Evolutionary conservation across 1,140 invertebrate species (phyloP).

Genomic region (Wiebesia pumilae): DNA sequence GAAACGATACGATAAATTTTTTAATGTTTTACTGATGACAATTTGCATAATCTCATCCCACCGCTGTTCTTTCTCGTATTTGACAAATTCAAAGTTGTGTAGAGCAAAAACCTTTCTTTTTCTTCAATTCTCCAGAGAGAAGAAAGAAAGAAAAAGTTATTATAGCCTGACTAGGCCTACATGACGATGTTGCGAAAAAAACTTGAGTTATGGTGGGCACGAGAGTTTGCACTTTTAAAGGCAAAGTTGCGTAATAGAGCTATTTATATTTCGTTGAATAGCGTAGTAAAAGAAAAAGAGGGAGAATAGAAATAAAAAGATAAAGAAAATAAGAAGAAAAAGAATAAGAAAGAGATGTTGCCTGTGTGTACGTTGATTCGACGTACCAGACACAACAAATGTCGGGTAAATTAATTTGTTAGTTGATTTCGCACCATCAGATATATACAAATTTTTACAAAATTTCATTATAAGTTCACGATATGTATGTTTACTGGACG

Average conservation of each 20-base stretch:
- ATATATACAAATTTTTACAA: too few species aligned
- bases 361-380: background rate
- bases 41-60: constrained; percentile 50
- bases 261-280: background rate
- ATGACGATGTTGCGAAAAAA: background rate
- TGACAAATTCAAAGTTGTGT: constrained; percentile 25
- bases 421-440: too few species aligned
- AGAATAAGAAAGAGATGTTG: background rate
- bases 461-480: too few species aligned
- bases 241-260: background rate
- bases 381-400: background rate
- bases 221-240: background rate
- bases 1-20: constrained; percentile 54
- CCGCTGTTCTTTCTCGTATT: background rate
- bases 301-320: background rate
- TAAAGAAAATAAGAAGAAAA: background rate
- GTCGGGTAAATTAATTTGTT: too few species aligned
- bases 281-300: background rate
- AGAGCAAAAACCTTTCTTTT: background rate
- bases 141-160: background rate
- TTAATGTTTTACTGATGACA: constrained; percentile 31
- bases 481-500: too few species aligned
- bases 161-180: background rate
- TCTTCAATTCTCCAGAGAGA: background rate
- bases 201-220: background rate